A percentile compares a stretch with the other conserved stretches of the same genome.
These are phyloP conservation scores for Calameuta pallipes DNA, from an alignment of 2,888 invertebrate species.

Conservation along the genomic window DNA sequence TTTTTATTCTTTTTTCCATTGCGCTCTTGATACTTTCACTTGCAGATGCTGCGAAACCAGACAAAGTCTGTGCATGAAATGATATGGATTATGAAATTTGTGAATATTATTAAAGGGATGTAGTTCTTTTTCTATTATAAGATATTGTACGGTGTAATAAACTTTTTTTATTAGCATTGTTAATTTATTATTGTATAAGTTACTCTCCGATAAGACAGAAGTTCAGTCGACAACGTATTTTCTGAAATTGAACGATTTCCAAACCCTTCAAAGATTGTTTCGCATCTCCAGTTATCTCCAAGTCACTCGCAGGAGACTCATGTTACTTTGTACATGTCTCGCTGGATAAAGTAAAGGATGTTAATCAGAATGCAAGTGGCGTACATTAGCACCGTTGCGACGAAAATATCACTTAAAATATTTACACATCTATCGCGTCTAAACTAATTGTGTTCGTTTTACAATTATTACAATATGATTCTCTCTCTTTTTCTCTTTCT, in stretches of 20 bases:
- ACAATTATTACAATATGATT: slow-evolving; percentile 25
- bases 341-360: background rate
- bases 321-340: slow-evolving; percentile 26
- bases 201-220: background rate
- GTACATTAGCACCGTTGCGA: background rate
- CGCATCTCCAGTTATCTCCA: background rate
- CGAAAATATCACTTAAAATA: background rate
- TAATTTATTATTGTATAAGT: background rate
- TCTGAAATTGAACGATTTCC: background rate
- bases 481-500: slow-evolving; percentile 7
- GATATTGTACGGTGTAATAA: background rate
- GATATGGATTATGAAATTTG: background rate
- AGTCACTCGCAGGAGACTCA: background rate
- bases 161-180: background rate
- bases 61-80: background rate
- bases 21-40: background rate
- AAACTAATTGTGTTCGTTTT: slow-evolving; percentile 16
- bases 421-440: slow-evolving; percentile 3
- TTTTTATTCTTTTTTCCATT: background rate
- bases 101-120: background rate
- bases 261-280: background rate
- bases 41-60: background rate
- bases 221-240: background rate
- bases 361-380: background rate
- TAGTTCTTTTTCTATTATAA: background rate